phyloP scores from a whole-genome alignment of 2,113 vertebrate species.

The Toxotes jaculatrix region DNA sequence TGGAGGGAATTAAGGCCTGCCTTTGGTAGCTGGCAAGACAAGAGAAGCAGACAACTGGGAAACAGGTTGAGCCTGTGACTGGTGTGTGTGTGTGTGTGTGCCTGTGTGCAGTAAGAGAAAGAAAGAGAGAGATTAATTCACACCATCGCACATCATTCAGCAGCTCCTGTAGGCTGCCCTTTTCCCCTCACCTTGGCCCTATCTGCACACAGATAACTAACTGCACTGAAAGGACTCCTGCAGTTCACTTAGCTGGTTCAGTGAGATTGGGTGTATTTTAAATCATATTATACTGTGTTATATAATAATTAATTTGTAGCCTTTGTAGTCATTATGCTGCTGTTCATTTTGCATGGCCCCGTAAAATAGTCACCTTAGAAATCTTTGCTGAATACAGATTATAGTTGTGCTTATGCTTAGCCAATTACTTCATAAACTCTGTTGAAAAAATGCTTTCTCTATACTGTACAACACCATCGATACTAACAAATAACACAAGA shows the following conservation, averaged over 20 bases:
- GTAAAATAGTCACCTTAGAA: too few species aligned
- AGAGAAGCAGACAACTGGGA: constrained; percentile 62
- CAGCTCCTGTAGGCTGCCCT: constrained; percentile 13
- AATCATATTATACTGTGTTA: neutral
- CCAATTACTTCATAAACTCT: neutral
- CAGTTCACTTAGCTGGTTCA: constrained; percentile 13
- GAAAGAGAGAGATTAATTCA: constrained; percentile 50
- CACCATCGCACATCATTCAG: constrained; percentile 44
- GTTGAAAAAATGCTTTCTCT: neutral
- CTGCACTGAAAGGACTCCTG: constrained; percentile 11
- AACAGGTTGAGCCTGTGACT: constrained; percentile 54
- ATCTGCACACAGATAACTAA: constrained; percentile 39
- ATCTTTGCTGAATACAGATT: neutral
- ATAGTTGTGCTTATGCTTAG: neutral
- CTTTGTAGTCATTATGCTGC: too few species aligned
- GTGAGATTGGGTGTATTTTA: neutral
- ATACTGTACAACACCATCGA: too few species aligned
- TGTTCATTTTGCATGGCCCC: neutral
- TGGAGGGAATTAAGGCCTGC: constrained; percentile 75
- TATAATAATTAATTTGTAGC: neutral
- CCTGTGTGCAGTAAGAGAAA: neutral
- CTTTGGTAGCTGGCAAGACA: constrained; percentile 65
- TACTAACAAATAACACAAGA: too few species aligned
- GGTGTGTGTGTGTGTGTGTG: constrained; percentile 20
- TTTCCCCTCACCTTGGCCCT: constrained; percentile 33